Evolutionary conservation across 2,797 vertebrate species (phyloP).

Genomic region (Staurois parvus): DNA sequence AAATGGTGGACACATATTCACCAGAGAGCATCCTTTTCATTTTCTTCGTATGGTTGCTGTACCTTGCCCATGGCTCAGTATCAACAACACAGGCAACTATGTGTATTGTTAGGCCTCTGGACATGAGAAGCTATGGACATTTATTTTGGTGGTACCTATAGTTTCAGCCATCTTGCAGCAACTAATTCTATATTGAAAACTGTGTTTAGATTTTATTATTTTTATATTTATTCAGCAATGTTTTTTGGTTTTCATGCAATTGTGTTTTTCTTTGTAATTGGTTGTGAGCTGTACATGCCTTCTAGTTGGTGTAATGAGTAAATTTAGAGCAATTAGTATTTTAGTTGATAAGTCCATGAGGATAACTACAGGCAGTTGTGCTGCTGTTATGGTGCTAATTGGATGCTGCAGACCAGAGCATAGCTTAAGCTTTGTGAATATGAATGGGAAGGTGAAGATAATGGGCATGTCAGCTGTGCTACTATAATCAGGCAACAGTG

Average conservation of each 20-base stretch:
- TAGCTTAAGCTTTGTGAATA: slow-evolving; percentile 37
- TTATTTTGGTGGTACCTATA: background rate
- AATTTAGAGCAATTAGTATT: slow-evolving; percentile 58
- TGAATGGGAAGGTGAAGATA: slow-evolving; percentile 55
- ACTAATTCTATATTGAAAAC: no score
- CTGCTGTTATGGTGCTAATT: slow-evolving; percentile 50
- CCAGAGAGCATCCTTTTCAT: background rate
- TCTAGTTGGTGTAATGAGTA: slow-evolving; percentile 55
- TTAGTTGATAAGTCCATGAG: slow-evolving; percentile 44
- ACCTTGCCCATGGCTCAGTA: background rate
- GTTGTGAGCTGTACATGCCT: slow-evolving; percentile 29
- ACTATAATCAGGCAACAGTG: slow-evolving; percentile 32
- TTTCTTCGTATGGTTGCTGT: no score
- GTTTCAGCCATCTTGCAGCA: no score
- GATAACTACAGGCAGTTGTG: slow-evolving; percentile 55
- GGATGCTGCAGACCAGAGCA: slow-evolving; percentile 52
- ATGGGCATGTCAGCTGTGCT: slow-evolving; percentile 35
- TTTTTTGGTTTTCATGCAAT: slow-evolving; percentile 43
- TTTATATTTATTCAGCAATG: background rate
- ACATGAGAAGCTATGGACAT: background rate
- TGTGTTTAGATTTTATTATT: background rate
- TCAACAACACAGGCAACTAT: background rate
- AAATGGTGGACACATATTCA: background rate
- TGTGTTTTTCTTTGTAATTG: slow-evolving; percentile 47
- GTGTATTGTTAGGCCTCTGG: background rate